Conservation (phyloP, 2,888 invertebrate genomes). For the Abrostola triplasia region DNA sequence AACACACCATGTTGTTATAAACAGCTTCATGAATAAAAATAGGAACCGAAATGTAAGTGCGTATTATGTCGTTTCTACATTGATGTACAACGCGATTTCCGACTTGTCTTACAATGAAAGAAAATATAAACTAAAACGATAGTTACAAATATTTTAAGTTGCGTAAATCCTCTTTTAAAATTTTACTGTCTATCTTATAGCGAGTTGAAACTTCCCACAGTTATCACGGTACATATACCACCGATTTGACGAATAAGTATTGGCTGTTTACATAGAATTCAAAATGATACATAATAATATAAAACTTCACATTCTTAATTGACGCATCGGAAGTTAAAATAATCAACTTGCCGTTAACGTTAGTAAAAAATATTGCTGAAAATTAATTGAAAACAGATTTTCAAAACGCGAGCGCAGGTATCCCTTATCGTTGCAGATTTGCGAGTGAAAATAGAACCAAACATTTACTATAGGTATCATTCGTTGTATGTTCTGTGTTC, state of each 20-base stretch:
- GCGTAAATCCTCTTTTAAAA: too few relatives aligned
- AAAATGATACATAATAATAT: too few relatives aligned
- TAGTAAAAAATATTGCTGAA: not conserved
- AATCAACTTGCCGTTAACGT: not conserved
- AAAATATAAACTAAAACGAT: too few relatives aligned
- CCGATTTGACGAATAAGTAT: too few relatives aligned
- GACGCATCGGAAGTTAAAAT: too few relatives aligned
- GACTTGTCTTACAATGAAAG: too few relatives aligned
- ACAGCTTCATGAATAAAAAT: constrained; percentile 33
- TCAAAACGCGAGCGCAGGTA: not conserved
- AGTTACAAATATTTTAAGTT: too few relatives aligned
- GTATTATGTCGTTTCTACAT: constrained; percentile 12
- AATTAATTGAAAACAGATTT: not conserved
- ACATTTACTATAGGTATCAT: not conserved
- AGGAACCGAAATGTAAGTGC: constrained; percentile 11
- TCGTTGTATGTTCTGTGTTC: not conserved
- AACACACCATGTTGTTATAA: constrained; percentile 15
- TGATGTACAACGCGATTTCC: not conserved
- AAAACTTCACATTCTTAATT: too few relatives aligned
- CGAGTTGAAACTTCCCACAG: not conserved
- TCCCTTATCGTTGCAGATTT: not conserved
- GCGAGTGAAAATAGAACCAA: constrained; percentile 1
- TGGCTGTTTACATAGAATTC: too few relatives aligned
- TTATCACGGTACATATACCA: not conserved
- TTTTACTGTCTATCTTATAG: too few relatives aligned